Evolutionary conservation across 2,113 vertebrate genomes (phyloP), one percentile per base, ranked within the genome.

Genomic region (Gobiocypris rarus): DNA sequence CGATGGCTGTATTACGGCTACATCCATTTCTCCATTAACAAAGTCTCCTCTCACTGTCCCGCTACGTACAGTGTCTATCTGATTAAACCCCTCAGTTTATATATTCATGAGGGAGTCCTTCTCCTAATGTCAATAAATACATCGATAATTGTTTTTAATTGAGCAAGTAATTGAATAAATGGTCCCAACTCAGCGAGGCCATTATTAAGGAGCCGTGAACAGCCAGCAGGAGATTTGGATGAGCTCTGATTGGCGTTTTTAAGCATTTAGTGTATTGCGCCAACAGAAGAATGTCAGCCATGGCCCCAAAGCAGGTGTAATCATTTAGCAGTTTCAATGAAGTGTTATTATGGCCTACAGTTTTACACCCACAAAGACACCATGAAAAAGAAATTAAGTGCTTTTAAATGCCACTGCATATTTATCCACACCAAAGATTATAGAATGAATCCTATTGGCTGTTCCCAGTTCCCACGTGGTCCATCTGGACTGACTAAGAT

Each of bases 91-190:
- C 65, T 45, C 78, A 65, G 70, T 34, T 83, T 75, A 84, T 83
- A 75, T 75, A 75, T 81, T 82, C 84, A 65, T 26, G 56, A 82
- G 17, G 67, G 81, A 80, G 17, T 7, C 43, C 19, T 83, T 86
- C 83, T 65, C 41, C 75, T 83, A 81, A 73, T 54, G 61, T 85
- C 87, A 83, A 86, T 83, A 85, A 85, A 67, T 83, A 74, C 77
- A 83, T 75, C 3, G 38, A 87, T 85, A 85, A 87, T 87, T 85
- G 85, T 85, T 87, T 84, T 85, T 85, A 76, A 89, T 77, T 85
- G 75, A 86, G 79, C 81, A 82, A 84, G 83, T 89, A 85, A 87
- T 87, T 81, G 61, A 86, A 87, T 88, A 83, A 87, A 85, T 71
- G 41, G 54, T 83, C 61, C 15, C 73, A 70, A 54, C 38, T 78